Base-by-base conservation (phyloP, 2,888 invertebrate genomes). In the Petrolisthes cinctipes region DNA sequence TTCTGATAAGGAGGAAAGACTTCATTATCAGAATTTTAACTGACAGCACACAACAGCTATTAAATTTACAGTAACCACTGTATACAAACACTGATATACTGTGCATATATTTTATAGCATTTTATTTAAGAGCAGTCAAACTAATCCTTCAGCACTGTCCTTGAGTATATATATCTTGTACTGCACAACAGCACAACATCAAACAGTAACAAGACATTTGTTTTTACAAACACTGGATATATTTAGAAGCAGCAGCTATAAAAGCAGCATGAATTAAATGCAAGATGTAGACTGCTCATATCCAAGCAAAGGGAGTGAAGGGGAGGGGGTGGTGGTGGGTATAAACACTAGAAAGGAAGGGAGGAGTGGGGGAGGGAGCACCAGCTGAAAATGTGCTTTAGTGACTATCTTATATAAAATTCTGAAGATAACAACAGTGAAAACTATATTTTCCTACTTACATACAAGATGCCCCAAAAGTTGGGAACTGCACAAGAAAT, bases 321-420 rank as follows among this genome's bases (percentile, higher is more conserved):
- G 61, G 61, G 61, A 17, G 61, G 61, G 61, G 61, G 61, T 61
- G 11, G 17, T 11, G 17, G 61, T 11, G 61, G 61, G 61, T 61
- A 61, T 61, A 61, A 61, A 17, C 61, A 61, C 17, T 61, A 61
- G 61, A 17, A 61, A 17, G 17, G 61, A 61, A 61, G 17, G 17
- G 11, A 61, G 61, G 61, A 61, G 61, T 14, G 9, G 61, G 61
- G 17, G 61, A 61, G 61, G 61, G 9, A 61, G 61, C 71, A 71
- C 61, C 61, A 61, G 71, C 71, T n/a, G 71, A 71, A n/a, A 71
- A 71, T 71, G 71, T 71, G 71, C 71, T 11, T 71, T 71, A 71
- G 20, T 71, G 37, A 71, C n/a, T n/a, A 61, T 61, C 11, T n/a
- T 6, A 51, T 51, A 37, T 76, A 14, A 51, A 76, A 76, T n/a